Evolutionary conservation across 2,797 vertebrate genomes (phyloP).

Genomic region (Pogonophryne albipinna): DNA sequence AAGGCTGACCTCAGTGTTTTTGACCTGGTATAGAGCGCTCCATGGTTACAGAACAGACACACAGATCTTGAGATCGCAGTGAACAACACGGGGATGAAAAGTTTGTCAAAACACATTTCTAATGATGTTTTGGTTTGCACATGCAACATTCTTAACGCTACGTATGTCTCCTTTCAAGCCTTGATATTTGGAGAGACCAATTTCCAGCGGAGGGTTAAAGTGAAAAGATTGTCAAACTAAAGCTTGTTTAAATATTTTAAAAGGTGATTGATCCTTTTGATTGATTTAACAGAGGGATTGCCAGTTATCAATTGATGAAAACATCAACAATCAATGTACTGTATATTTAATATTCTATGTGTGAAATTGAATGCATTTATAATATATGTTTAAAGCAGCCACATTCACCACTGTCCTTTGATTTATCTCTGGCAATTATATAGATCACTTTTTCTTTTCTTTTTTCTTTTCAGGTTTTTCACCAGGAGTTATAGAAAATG

Average conservation of each 20-base stretch:
- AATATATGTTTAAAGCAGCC: too few species aligned
- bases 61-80: conserved; percentile 8
- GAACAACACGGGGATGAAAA: conserved; percentile 8
- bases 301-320: neutral
- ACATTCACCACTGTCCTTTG: too few species aligned
- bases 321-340: neutral
- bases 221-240: too few species aligned
- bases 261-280: neutral
- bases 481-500: too few species aligned
- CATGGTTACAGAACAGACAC: conserved; percentile 29
- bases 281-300: too few species aligned
- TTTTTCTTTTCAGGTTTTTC: too few species aligned
- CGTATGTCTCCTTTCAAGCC: neutral
- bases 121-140: neutral
- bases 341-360: too few species aligned
- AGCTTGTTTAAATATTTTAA: neutral
- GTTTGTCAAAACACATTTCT: conserved; percentile 14
- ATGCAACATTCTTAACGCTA: neutral
- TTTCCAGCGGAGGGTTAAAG: neutral
- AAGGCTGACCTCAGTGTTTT: conserved; percentile 44
- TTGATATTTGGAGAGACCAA: neutral
- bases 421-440: too few species aligned
- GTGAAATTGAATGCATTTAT: too few species aligned
- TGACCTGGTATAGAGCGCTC: conserved; percentile 36
- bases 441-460: too few species aligned